A percentile compares a stretch with the other conserved stretches of the same genome.
Conservation (phyloP, 2,113 vertebrate species). For the Chauna torquata region DNA sequence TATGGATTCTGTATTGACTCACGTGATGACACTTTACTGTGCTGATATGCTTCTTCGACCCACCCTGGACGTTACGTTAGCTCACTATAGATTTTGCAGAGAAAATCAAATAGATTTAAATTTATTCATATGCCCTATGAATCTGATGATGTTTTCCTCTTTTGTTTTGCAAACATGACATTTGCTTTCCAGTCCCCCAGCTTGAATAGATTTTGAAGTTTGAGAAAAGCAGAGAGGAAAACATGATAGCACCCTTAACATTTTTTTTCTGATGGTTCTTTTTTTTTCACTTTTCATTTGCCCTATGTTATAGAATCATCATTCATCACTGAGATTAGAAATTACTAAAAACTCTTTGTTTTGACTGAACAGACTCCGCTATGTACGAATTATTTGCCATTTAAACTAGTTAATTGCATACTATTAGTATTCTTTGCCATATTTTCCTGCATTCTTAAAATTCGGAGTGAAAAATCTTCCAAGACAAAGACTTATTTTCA, state of each 20-base stretch:
- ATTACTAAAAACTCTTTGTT: background rate
- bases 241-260: background rate
- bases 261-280: background rate
- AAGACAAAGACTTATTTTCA: conserved; percentile 42
- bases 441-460: conserved; percentile 1
- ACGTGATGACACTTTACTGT: background rate
- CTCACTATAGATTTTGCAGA: conserved; percentile 34
- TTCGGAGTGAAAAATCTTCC: background rate
- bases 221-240: background rate
- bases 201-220: conserved; percentile 50
- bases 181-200: conserved; percentile 36
- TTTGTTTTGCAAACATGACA: conserved; percentile 59
- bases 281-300: background rate
- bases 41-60: background rate
- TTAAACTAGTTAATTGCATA: background rate
- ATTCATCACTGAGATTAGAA: background rate
- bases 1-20: background rate
- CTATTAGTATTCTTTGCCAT: background rate
- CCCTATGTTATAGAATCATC: background rate
- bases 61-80: conserved; percentile 3
- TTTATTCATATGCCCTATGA: conserved; percentile 50
- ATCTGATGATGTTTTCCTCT: conserved; percentile 27
- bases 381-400: background rate
- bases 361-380: background rate
- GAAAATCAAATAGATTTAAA: conserved; percentile 59